Evolutionary conservation across 2,797 vertebrate genomes (phyloP).

Genomic region (Sebastes diploproa): DNA sequence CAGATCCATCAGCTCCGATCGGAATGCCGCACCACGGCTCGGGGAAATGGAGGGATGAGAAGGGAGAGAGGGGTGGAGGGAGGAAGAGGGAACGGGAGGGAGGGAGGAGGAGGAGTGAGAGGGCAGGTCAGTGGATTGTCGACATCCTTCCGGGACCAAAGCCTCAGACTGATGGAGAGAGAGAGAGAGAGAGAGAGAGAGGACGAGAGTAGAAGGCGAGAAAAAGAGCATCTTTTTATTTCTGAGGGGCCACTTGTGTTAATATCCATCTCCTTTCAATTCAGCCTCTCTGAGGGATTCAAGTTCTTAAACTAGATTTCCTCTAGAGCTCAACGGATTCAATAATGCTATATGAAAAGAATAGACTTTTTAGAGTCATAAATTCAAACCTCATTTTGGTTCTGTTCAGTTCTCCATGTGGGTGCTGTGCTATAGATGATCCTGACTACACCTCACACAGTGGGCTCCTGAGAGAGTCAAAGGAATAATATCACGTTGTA

Average conservation of each 20-base stretch:
- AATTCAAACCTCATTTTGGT: background rate
- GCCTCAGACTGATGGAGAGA: conserved; percentile 36
- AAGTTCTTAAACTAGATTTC: conserved; percentile 8
- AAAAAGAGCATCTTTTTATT: conserved; percentile 19
- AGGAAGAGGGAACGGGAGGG: background rate
- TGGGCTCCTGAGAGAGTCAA: background rate
- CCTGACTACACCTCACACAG: background rate
- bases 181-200: conserved; percentile 1
- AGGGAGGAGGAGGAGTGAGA: background rate
- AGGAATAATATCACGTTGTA: background rate
- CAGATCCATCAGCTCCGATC: conserved; percentile 81
- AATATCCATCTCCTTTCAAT: conserved; percentile 42
- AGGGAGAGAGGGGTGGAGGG: conserved; percentile 37
- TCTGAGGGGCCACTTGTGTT: conserved; percentile 31
- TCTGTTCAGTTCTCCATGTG: background rate
- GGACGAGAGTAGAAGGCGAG: background rate
- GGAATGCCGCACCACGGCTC: conserved; percentile 75
- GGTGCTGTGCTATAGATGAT: background rate
- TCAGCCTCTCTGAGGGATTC: conserved; percentile 29
- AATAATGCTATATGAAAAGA: background rate
- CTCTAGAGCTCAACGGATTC: conserved; percentile 12
- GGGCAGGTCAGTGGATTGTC: conserved; percentile 71
- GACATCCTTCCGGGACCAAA: conserved; percentile 64
- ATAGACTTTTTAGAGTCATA: background rate
- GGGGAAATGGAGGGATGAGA: conserved; percentile 63